Evolutionary conservation across 92 coral and sea anemone genomes (phyloP), one percentile per base, ranked within the genome.

Genomic region (Parazoanthus atlanticus): DNA sequence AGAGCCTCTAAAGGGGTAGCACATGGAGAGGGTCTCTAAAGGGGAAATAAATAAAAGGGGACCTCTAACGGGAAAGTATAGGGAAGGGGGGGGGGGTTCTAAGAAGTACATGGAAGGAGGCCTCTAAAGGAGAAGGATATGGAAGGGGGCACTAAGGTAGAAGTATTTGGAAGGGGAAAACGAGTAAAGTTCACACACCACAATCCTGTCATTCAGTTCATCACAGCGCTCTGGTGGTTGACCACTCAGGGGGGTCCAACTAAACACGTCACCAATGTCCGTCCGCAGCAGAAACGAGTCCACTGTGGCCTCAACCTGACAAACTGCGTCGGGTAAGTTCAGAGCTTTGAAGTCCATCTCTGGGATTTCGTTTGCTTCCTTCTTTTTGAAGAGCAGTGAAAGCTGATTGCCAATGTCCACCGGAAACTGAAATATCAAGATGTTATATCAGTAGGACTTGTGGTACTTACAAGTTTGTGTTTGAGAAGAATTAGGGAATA

Each of bases 231-330:
- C 52, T 16, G 88, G 73, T 25, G 56, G 77, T 1, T 49, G 71
- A 40, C 90, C 91, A n/a, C 29, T 52, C 28, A 76, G 54, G 19
- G 96, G 96, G 29, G 79, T 49, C 96, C 96, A 94, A 61, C 89
- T 86, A 84, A 73, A 94, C 6, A 90, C 90, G 74, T 94, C 96
- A 1, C 96, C 96, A 21, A 92, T 52, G 47, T 81, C 92, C 15
- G 94, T 86, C 9, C 91, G 90, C 34, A 94, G 86, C 23, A 94
- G 86, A 56, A 94, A 90, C 21, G 81, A 40, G 15, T 74, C 79
- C 76, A 94, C 79, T 78, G 90, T 88, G 30, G 93, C 86, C 72
- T 94, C 93, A 11, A 94, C 82, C 79, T 88, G 93, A 29, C 75
- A 79, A 0, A 92, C 78, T 74, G 73, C 54, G 26, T 79, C 85